Conservation (phyloP, 2,113 vertebrate genomes). For the Rousettus leschenaultii region DNA sequence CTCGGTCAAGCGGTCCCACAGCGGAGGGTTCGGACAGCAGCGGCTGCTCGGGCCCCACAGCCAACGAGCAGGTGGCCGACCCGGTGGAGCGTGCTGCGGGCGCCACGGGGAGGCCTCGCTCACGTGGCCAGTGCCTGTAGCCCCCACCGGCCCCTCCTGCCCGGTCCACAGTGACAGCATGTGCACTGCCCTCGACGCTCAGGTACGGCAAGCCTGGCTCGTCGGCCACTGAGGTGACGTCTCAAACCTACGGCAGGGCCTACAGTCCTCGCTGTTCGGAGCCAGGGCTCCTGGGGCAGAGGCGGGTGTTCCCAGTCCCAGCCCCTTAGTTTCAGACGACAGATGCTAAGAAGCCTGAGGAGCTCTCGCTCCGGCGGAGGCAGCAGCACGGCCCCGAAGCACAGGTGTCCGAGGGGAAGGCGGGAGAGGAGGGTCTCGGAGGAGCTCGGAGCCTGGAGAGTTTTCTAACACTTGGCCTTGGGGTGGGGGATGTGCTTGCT, state of each 20-base stretch:
- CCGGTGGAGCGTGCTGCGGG: background rate
- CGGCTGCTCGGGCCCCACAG: background rate
- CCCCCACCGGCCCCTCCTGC: no score
- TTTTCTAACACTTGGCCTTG: background rate
- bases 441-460: background rate
- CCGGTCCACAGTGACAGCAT: background rate
- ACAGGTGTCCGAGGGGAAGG: background rate
- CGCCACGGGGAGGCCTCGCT: fast-evolving
- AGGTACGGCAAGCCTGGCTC: background rate
- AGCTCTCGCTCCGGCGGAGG: background rate
- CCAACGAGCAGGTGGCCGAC: fast-evolving
- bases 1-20: background rate
- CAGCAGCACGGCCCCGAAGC: background rate
- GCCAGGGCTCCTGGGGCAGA: background rate
- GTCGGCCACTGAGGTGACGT: background rate
- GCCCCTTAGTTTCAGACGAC: background rate
- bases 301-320: background rate
- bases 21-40: background rate
- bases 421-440: background rate
- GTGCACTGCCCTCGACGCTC: no score
- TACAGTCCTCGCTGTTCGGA: background rate
- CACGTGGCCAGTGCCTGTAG: fast-evolving
- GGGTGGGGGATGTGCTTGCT: background rate
- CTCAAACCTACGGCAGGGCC: background rate
- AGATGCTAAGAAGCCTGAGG: no score